Base-by-base conservation (phyloP, 2,888 invertebrate genomes). In the Caenorhabditis sp. region DNA sequence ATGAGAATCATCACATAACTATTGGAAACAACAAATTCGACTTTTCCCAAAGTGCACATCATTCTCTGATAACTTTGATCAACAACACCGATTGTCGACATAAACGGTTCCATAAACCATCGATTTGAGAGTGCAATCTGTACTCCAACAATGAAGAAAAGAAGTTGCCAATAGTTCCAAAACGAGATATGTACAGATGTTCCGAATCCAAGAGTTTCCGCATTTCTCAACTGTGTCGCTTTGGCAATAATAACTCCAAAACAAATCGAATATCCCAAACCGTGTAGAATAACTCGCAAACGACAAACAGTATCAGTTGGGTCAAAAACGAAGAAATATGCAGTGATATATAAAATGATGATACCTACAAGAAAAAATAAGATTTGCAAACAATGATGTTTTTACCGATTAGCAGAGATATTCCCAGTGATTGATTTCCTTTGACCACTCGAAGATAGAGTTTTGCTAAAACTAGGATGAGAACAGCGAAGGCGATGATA, bases 131-230 rank as follows among this genome's bases (percentile, higher is more conserved):
- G 68, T 8, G 85, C 86, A 37, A 87, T 70, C 60, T 87, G 87
- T 17, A 87, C 87, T 36, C 81, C 81, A 27, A 87, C 76, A 43
- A 87, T 82, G 75, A 87, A 87, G 67, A 84, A 83, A 24, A 87
- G 71, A 23, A 87, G 79, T 58, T 85, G 81, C 86, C 86, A 86
- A 66, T 87, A 87, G 68, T 87, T 87, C 86, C 85, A 87, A 78
- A 82, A 87, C 19, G 84, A 79, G 50, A 86, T 83, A 69, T 82
- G 85, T 23, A 80, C 71, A n/a, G 78, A 61, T 14, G 75, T 76
- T 37, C 78, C 79, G 58, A 81, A 81, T 17, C 81, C 81, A 23
- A 87, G 77, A 14, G 84, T 82, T 62, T 87, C 85, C 2, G 84
- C 82, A 66, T 87, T 87, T 31, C 83, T 64, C 50, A 87, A 78